Base-by-base conservation (phyloP, 2,113 vertebrate species). In the Pluvianellus socialis region DNA sequence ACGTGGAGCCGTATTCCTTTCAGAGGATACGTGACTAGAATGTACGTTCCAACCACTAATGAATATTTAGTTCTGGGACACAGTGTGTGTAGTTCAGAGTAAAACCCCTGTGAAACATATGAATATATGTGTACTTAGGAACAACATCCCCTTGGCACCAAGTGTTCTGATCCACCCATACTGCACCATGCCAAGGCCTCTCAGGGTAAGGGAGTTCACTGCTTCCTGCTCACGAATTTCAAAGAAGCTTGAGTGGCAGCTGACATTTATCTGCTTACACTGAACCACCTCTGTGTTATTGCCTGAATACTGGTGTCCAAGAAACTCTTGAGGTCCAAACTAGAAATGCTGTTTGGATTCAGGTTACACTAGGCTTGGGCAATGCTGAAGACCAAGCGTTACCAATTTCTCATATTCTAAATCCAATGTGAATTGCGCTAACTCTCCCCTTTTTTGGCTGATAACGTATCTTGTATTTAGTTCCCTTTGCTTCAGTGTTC, bases 141-240 rank as follows among this genome's bases (percentile, higher is more conserved):
- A 3, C 12, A 63, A 4, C 4, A 30, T 26, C 3, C 13, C 15
- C 30, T 26, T 66, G 80, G 9, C 30, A 32, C 45, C 35, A 62
- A 16, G 26, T 76, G 12, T 66, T 91, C 50, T 84, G 42, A 71
- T 23, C 33, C 26, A 8, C 7, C 22, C 2, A 0, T 47, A 23
- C 40, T 61, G 44, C 32, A 7, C n/a, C 44, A n/a, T 2, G 9
- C 16, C 0, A 1, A 35, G 26, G 12, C 7, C 3, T 1, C 7
- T 38, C 22, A n/a, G 17, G 12, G 11, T 22, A 6, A 50, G 14
- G 14, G 18, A 27, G 19, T 67, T 59, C 45, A 40, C 33, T 49
- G 50, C 23, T 38, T 76, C 20, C 1, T 49, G 44, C 32, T 90
- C n/a, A 30, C 4, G 38, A 6, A 33, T 61, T 55, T 49, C 50